Percentiles rank a stretch among this genome's conserved stretches.
Conservation (phyloP, 2,113 vertebrate genomes). For the Poeciliopsis prolifica region DNA sequence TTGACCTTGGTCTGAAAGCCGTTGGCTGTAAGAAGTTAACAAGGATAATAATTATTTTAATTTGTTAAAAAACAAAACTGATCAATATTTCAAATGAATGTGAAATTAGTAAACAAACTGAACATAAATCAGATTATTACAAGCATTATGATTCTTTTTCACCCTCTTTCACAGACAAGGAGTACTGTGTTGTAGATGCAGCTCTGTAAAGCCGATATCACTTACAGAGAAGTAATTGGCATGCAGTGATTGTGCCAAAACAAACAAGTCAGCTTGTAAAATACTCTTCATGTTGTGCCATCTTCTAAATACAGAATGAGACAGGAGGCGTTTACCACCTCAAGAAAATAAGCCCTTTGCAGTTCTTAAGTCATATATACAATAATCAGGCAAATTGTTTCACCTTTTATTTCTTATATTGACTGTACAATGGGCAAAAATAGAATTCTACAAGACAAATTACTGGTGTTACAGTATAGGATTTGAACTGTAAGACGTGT, state of each 20-base stretch:
- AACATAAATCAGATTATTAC: slow-evolving; percentile 37
- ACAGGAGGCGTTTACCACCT: slow-evolving; percentile 33
- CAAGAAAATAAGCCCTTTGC: slow-evolving; percentile 30
- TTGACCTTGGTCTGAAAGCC: slow-evolving; percentile 77
- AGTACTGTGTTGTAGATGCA: slow-evolving; percentile 34
- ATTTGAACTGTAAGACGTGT: slow-evolving; percentile 1
- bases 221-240: slow-evolving; percentile 63
- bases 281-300: slow-evolving; percentile 47
- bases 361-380: slow-evolving; percentile 3
- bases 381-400: slow-evolving; percentile 9
- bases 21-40: slow-evolving; percentile 80
- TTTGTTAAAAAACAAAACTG: not conserved
- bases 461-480: slow-evolving; percentile 2
- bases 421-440: slow-evolving; percentile 1
- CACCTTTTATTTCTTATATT: slow-evolving; percentile 15
- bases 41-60: slow-evolving; percentile 7
- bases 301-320: slow-evolving; percentile 43
- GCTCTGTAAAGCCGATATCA: slow-evolving; percentile 61
- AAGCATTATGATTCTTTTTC: slow-evolving; percentile 37
- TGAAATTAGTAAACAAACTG: slow-evolving; percentile 26
- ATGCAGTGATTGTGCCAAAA: slow-evolving; percentile 64
- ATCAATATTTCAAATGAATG: not conserved
- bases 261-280: slow-evolving; percentile 62
- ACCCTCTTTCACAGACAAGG: slow-evolving; percentile 29
- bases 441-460: not conserved